Evolutionary conservation across 2,888 invertebrate genomes (phyloP).

Genomic region (Brachyptera putata): DNA sequence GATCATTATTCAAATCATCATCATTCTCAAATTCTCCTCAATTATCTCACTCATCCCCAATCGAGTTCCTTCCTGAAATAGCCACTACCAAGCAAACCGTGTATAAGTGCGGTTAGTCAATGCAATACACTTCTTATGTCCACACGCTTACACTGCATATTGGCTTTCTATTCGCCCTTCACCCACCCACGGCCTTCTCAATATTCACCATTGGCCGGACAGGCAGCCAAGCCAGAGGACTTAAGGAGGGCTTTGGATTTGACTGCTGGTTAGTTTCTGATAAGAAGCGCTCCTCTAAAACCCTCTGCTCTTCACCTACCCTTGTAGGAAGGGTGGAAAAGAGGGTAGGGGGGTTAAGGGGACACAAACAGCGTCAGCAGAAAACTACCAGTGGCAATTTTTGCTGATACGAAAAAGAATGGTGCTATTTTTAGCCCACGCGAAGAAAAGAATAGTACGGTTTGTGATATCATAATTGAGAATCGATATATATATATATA

Average conservation of each 20-base stretch:
- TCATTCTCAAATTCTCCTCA: too few species aligned
- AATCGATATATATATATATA: too few species aligned
- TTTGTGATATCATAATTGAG: constrained; percentile 6
- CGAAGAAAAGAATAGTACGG: not conserved
- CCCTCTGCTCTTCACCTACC: constrained; percentile 10
- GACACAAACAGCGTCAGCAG: constrained; percentile 7
- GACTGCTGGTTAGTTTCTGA: constrained; percentile 20
- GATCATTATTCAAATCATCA: too few species aligned
- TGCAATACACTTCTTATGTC: constrained; percentile 7
- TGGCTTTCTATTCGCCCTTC: not conserved
- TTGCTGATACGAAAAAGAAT: constrained; percentile 16
- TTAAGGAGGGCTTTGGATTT: constrained; percentile 8
- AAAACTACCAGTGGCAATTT: constrained; percentile 10
- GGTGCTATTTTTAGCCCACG: not conserved
- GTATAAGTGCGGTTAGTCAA: constrained; percentile 2
- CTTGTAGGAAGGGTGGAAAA: not conserved
- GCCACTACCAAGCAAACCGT: too few species aligned
- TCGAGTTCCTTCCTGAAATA: too few species aligned
- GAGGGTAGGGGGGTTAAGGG: not conserved
- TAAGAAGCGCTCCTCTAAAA: constrained; percentile 12
- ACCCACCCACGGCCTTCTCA: not conserved
- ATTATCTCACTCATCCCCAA: too few species aligned
- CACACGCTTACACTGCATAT: constrained; percentile 5
- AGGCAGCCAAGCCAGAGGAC: not conserved
- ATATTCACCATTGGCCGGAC: constrained; percentile 5